phyloP scores from a whole-genome alignment of 2,888 invertebrate species.

The Piscicola geometra region DNA sequence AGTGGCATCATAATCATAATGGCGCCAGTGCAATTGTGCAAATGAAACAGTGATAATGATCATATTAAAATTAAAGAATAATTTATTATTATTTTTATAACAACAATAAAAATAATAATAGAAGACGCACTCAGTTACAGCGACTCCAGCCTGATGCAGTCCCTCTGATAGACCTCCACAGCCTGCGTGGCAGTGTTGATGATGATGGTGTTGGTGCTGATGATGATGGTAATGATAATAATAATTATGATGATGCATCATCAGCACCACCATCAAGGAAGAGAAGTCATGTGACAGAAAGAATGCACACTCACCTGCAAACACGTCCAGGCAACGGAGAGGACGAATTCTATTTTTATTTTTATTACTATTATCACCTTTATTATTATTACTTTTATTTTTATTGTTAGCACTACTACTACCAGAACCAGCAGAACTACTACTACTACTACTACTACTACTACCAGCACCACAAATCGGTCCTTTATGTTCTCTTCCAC shows the following conservation, averaged over 20 bases:
- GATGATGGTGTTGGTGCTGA: too few relatives aligned
- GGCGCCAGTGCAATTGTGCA: too few relatives aligned
- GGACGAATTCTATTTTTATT: conserved; percentile 50
- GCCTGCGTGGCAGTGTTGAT: conserved; percentile 45
- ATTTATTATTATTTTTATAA: too few relatives aligned
- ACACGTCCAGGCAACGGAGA: conserved; percentile 71
- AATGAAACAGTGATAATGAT: too few relatives aligned
- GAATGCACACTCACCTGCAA: conserved; percentile 74
- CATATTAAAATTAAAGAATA: too few relatives aligned
- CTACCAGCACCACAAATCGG: neutral
- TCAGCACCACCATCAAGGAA: neutral
- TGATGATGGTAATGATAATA: too few relatives aligned
- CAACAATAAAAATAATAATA: conserved; percentile 70
- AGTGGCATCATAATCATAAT: too few relatives aligned
- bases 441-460: conserved; percentile 16
- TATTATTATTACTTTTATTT: too few relatives aligned
- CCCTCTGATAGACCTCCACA: conserved; percentile 65
- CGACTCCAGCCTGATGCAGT: conserved; percentile 63
- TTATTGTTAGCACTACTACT: too few relatives aligned
- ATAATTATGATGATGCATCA: too few relatives aligned
- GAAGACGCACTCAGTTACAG: conserved; percentile 76
- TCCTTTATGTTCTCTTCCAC: neutral
- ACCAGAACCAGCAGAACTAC: too few relatives aligned
- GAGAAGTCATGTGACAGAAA: too few relatives aligned
- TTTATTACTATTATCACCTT: neutral